These are phyloP conservation scores for Drosophila eohydei DNA, from an alignment of 2,888 invertebrate genomes.

Conservation along the genomic window DNA sequence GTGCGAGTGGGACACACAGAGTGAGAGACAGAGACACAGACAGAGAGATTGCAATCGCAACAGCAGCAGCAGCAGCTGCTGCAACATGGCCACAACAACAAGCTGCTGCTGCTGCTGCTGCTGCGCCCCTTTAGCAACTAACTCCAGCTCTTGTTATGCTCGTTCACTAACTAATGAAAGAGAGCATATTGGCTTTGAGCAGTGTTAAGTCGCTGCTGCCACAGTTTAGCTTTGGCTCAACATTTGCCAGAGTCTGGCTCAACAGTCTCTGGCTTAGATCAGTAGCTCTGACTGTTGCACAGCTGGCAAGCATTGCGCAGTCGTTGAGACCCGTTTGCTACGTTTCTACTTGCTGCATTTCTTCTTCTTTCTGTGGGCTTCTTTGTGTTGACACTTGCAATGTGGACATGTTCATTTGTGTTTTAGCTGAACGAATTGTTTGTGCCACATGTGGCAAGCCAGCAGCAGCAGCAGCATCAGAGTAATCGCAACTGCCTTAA, in stretches of 20 bases:
- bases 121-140: constrained; percentile 1
- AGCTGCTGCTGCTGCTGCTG: constrained; percentile 11
- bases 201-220: too few species aligned
- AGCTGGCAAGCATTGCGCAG: not conserved
- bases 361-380: constrained; percentile 4
- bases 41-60: constrained; percentile 72
- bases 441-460: not conserved
- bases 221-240: too few species aligned
- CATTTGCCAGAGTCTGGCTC: too few species aligned
- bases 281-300: too few species aligned
- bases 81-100: constrained; percentile 56
- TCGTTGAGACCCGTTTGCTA: not conserved
- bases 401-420: constrained; percentile 73
- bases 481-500: not conserved
- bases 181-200: not conserved
- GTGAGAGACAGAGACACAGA: constrained; percentile 2
- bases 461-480: not conserved
- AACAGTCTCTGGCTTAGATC: too few species aligned
- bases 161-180: not conserved
- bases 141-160: not conserved
- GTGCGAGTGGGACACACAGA: not conserved
- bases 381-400: constrained; percentile 72
- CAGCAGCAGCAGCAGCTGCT: constrained; percentile 49
- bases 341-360: not conserved
- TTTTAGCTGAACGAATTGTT: constrained; percentile 1